Evolutionary conservation across 2,888 invertebrate species (phyloP), one percentile per base, ranked within the genome.

Genomic region (Nomada goodeniana): DNA sequence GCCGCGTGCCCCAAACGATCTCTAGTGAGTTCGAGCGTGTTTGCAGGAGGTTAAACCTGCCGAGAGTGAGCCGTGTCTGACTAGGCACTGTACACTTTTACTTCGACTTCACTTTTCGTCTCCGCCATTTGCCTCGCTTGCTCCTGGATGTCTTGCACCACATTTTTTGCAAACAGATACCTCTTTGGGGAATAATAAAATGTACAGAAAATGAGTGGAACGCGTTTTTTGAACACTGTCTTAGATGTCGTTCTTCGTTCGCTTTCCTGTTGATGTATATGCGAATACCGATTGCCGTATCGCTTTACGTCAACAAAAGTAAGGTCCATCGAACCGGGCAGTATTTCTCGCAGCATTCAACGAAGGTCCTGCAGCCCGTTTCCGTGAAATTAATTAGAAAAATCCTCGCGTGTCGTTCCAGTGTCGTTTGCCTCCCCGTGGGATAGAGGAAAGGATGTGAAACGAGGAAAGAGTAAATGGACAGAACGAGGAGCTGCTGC

Each of bases 361-460:
- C 7, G 15, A 69, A 64, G 42, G 65, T 26, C 0, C 50, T 26
- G 7, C 61, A 42, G 67, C 67, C 63, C 44, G 53, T 59, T 57
- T 67, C 52, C 60, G 50, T 63, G 64, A 80, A 80, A 82, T 80
- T 85, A 88, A 88, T 83, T 86, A 70, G 69, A 79, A 85, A 81
- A 81, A 88, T 82, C 79, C 71, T 81, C 79, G 76, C 73, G 57
- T 73, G 82, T 81, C 68, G 59, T 20, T 47, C 36, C 53, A 42
- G 63, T 53, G 57, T 69, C 71, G 67, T 71, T 82, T 65, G n/a
- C 65, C 70, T 76, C 71, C 79, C 71, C 61, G 50, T 29, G 76
- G 67, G 72, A 76, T 23, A 59, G 47, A 42, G 42, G 50, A 42
- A 64, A 72, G 69, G 53, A 42, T 26, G 52, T 5, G 23, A 59